Conservation (phyloP, 2,113 vertebrate genomes). For the Rutilus rutilus region DNA sequence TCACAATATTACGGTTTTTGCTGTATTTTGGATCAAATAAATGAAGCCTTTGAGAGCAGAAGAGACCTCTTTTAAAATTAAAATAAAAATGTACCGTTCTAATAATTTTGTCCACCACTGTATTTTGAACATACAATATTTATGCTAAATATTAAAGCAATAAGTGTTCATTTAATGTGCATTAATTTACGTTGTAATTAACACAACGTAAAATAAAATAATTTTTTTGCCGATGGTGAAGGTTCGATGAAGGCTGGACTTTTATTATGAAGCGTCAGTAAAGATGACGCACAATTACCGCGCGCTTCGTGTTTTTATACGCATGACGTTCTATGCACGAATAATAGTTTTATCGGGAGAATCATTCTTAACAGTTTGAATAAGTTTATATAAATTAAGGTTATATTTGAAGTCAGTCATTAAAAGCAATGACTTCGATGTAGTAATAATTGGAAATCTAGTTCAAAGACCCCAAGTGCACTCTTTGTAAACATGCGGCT, state of each 20-base stretch:
- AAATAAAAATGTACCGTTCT: too few species aligned
- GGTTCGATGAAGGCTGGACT: neutral
- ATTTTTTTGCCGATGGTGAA: neutral
- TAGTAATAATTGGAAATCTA: neutral
- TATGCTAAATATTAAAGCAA: neutral
- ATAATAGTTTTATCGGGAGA: neutral
- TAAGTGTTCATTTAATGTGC: neutral
- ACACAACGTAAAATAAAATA: neutral
- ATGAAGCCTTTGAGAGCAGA: too few species aligned
- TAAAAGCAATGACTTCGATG: neutral
- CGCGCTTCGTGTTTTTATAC: neutral
- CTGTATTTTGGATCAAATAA: too few species aligned
- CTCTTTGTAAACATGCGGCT: neutral
- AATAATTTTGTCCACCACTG: too few species aligned
- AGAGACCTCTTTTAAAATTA: too few species aligned
- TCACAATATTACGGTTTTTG: too few species aligned
- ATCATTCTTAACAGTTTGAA: neutral
- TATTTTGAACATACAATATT: neutral
- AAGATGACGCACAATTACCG: neutral
- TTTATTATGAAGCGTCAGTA: constrained; percentile 41
- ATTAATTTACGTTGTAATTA: neutral
- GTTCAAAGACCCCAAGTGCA: neutral
- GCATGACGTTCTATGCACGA: constrained; percentile 15
- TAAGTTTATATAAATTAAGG: neutral
- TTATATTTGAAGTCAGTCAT: neutral